Evolutionary conservation across 2,888 invertebrate genomes (phyloP), one percentile per base, ranked within the genome.

Genomic region (Pachymerium ferrugineum): DNA sequence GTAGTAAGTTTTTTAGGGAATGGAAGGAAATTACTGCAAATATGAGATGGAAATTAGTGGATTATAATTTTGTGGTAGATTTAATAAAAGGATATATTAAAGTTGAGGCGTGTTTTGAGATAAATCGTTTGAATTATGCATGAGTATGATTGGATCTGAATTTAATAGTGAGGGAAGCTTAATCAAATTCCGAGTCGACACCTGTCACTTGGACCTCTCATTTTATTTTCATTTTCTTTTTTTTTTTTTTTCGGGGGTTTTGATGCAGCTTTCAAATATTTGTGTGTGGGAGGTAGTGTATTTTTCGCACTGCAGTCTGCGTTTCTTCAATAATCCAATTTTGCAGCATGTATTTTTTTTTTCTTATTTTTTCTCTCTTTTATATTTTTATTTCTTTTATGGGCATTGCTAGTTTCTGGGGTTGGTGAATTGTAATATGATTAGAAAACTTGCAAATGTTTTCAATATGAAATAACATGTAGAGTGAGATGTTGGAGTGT

Each of bases 41-140:
- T 28, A n/a, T n/a, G n/a, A 28, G 62, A 62, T 62, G 28, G 28
- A 28, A 28, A 22, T 25, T 28, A 62, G 62, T 62, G 28, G 62
- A 62, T 62, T 62, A 62, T 62, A 62, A 62, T 62, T 62, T 62
- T 28, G 25, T 62, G 25, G 25, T 25, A 28, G 62, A 28, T n/a
- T n/a, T n/a, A n/a, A n/a, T n/a, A n/a, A n/a, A n/a, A n/a, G n/a
- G 62, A 62, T 62, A 62, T 62, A 62, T 62, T 62, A 62, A 62
- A 62, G 28, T 28, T 25, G 28, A 22, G 62, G 6, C 25, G 62
- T 62, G 62, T 62, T 62, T 62, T 3, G 25, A 62, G 62, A 22
- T 62, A 62, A 62, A 62, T 62, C 62, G 62, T 62, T 62, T 62
- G 62, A 62, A 62, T 62, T 62, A 62, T 62, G 62, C 62, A 62